A percentile compares a stretch with the other conserved stretches of the same genome.
Evolutionary conservation across 2,888 invertebrate genomes (phyloP).

Genomic region (Melinaea menophilus): DNA sequence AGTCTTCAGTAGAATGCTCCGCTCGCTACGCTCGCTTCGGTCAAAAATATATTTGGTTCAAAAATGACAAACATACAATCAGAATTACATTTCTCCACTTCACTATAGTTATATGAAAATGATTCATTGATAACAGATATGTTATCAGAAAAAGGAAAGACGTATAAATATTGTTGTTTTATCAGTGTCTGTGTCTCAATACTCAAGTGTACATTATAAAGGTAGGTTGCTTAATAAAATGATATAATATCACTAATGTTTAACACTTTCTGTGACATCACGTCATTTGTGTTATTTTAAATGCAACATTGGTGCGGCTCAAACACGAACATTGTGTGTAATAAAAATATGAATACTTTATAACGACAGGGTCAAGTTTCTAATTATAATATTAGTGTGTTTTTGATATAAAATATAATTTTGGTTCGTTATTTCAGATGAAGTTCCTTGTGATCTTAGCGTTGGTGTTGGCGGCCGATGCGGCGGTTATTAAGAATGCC

Average conservation of each 20-base stretch:
- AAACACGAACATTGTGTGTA: too few relatives aligned
- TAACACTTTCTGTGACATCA: too few relatives aligned
- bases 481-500: slow-evolving; percentile 34
- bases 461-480: slow-evolving; percentile 31
- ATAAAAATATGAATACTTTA: too few relatives aligned
- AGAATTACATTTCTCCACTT: not conserved
- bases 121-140: slow-evolving; percentile 20
- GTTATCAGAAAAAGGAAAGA: slow-evolving; percentile 11
- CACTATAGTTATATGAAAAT: slow-evolving; percentile 9
- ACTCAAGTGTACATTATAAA: slow-evolving; percentile 10
- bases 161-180: slow-evolving; percentile 14
- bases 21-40: too few relatives aligned
- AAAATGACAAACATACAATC: slow-evolving; percentile 3
- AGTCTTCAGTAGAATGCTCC: too few relatives aligned
- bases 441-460: slow-evolving; percentile 37
- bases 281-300: too few relatives aligned
- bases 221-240: slow-evolving; percentile 5
- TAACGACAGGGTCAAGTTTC: too few relatives aligned
- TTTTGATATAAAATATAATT: too few relatives aligned
- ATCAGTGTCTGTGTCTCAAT: not conserved
- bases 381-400: too few relatives aligned
- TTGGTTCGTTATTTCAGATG: slow-evolving; percentile 40
- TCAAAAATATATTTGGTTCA: too few relatives aligned
- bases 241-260: too few relatives aligned
- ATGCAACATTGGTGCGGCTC: too few relatives aligned